A percentile compares a stretch with the other conserved stretches of the same genome.
Conservation (phyloP, 2,797 vertebrate genomes). For the Cygnus olor region DNA sequence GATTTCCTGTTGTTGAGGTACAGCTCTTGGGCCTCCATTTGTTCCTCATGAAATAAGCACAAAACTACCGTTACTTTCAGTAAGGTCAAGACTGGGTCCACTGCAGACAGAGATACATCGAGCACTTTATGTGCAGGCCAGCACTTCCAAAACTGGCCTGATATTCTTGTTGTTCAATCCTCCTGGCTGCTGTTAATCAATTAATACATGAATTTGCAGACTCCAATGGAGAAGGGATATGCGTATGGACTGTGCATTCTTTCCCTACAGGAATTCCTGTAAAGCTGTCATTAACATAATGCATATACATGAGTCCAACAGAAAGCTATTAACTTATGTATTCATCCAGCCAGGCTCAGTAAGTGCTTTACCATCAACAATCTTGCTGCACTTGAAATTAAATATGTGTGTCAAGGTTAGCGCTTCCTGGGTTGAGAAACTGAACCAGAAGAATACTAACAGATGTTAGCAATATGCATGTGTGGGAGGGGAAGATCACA, state of each 20-base stretch:
- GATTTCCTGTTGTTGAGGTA: background rate
- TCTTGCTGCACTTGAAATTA: constrained; percentile 36
- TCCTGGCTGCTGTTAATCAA: constrained; percentile 54
- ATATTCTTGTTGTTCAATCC: background rate
- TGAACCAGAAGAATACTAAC: constrained; percentile 38
- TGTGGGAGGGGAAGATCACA: constrained; percentile 40
- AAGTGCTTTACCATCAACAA: constrained; percentile 55
- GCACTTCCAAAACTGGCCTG: background rate
- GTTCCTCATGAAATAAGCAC: constrained; percentile 15
- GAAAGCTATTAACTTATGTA: constrained; percentile 46
- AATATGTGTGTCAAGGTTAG: constrained; percentile 51
- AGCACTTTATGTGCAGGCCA: background rate
- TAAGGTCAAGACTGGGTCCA: background rate
- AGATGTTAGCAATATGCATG: constrained; percentile 26
- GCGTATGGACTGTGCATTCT: constrained; percentile 6
- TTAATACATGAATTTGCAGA: constrained; percentile 43
- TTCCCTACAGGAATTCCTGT: constrained; percentile 45
- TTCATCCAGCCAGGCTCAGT: constrained; percentile 35
- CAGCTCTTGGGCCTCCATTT: background rate
- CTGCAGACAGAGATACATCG: background rate
- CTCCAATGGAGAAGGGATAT: background rate
- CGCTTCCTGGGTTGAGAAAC: constrained; percentile 16
- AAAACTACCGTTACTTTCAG: background rate
- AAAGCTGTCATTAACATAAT: constrained; percentile 63
- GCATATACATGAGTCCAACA: constrained; percentile 58